Conservation (phyloP, 2,113 vertebrate species). For the Plecturocebus donacophilus region DNA sequence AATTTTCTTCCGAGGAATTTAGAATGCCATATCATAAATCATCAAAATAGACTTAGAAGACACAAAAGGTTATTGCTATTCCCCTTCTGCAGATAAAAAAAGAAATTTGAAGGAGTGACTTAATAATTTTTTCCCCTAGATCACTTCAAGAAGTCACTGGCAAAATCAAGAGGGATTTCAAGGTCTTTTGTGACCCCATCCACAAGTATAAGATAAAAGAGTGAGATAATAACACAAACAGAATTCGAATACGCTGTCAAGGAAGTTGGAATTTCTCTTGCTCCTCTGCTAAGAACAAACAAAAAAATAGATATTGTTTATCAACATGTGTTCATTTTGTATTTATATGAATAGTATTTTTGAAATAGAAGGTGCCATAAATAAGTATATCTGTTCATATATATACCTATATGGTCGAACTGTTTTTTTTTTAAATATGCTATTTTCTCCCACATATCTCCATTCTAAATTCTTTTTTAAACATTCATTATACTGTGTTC, state of each 20-base stretch:
- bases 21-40: neutral
- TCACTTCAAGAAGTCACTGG: neutral
- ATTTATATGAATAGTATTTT: neutral
- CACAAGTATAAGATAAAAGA: neutral
- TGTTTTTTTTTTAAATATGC: neutral
- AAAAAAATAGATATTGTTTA: neutral
- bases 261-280: neutral
- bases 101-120: neutral
- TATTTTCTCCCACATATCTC: neutral
- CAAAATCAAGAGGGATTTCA: neutral
- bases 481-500: neutral
- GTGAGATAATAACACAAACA: neutral
- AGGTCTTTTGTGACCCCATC: neutral
- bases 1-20: neutral
- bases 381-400: neutral
- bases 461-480: neutral
- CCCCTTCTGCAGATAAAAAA: neutral
- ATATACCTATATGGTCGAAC: neutral
- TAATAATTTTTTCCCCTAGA: neutral
- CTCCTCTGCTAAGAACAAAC: neutral
- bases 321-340: neutral
- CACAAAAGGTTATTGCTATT: neutral
- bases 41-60: slow-evolving; percentile 37
- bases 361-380: neutral
- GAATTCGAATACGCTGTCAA: neutral